phyloP scores from a whole-genome alignment of 2,113 vertebrate genomes.

The Sturnira hondurensis region DNA sequence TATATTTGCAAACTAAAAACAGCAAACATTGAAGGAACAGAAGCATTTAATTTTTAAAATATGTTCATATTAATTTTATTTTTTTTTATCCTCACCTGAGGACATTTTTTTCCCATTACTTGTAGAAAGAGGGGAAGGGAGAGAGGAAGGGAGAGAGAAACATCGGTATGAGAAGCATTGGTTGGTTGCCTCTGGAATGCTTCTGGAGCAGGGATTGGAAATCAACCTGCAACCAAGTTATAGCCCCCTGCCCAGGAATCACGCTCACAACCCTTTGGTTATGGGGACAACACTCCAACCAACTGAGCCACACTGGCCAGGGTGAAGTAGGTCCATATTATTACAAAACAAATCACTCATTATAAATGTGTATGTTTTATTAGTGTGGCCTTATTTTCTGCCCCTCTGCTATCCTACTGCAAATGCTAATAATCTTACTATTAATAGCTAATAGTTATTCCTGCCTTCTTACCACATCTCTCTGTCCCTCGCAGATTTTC shows the following conservation, averaged over 20 bases:
- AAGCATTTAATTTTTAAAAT: constrained; percentile 22
- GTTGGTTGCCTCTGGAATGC: too few relatives aligned
- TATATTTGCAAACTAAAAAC: not conserved
- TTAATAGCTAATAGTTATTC: not conserved
- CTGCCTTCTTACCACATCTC: not conserved
- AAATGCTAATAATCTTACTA: not conserved
- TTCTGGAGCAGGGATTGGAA: too few relatives aligned
- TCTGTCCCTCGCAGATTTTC: not conserved
- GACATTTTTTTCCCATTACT: too few relatives aligned
- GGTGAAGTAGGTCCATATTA: not conserved
- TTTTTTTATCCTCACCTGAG: too few relatives aligned
- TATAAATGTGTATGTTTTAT: not conserved
- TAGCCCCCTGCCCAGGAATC: too few relatives aligned
- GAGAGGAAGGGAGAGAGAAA: too few relatives aligned
- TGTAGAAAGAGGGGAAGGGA: too few relatives aligned
- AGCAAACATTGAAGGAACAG: not conserved
- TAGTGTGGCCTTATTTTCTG: not conserved
- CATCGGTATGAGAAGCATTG: too few relatives aligned
- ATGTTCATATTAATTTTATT: not conserved
- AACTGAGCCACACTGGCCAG: too few relatives aligned
- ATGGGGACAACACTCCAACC: too few relatives aligned
- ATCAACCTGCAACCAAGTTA: too few relatives aligned
- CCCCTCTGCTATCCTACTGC: not conserved
- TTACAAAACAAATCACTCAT: not conserved
- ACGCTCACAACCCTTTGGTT: too few relatives aligned